These are phyloP conservation scores for Ovis canadensis DNA, from an alignment of 2,113 vertebrate species.

Conservation along the genomic window DNA sequence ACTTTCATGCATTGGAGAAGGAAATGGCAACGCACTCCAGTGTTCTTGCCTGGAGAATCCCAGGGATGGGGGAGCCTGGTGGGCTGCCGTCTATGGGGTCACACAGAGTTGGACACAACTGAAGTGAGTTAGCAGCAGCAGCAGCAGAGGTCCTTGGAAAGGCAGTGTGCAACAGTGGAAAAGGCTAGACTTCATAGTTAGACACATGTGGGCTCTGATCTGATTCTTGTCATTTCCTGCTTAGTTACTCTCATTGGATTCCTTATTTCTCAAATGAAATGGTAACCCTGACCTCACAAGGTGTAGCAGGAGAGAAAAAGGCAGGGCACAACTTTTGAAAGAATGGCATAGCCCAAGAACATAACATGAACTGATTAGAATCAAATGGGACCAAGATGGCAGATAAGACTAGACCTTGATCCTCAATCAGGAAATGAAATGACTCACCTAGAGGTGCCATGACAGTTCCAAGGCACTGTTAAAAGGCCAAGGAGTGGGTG, in stretches of 20 bases:
- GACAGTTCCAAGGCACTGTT: not conserved
- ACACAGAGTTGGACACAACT: too few species aligned
- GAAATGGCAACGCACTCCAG: too few species aligned
- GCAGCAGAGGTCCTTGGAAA: not conserved
- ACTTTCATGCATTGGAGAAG: too few species aligned
- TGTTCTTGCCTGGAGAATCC: too few species aligned
- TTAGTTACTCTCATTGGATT: not conserved
- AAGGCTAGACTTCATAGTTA: not conserved
- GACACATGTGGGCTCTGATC: not conserved
- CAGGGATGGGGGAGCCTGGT: too few species aligned
- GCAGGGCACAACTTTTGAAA: not conserved
- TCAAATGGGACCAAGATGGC: not conserved
- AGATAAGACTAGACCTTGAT: not conserved
- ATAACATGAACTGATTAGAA: not conserved
- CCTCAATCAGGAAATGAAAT: not conserved
- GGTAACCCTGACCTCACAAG: not conserved
- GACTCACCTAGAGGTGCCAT: not conserved
- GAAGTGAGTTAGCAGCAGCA: too few species aligned
- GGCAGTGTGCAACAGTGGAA: not conserved
- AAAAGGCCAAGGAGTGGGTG: not conserved
- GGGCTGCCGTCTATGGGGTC: too few species aligned
- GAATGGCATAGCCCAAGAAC: not conserved
- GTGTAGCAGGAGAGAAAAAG: not conserved
- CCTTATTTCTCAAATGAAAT: not conserved
- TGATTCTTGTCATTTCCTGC: not conserved